These are phyloP conservation scores for Drosophila sulfurigaster DNA, from an alignment of 1,140 invertebrate genomes.

Conservation along the genomic window DNA sequence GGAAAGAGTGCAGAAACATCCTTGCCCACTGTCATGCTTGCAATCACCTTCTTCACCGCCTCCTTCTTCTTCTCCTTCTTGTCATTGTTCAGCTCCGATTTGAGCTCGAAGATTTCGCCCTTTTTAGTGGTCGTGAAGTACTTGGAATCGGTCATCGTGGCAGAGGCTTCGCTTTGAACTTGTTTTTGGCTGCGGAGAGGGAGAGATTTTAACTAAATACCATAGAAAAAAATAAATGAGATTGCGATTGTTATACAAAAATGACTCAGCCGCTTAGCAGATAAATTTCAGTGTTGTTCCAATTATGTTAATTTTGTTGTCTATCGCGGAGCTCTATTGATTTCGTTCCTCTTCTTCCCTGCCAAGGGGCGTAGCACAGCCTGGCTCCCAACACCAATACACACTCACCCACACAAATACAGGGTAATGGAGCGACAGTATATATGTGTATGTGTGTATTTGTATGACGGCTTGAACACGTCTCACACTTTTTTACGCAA, in stretches of 20 bases:
- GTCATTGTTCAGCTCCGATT: slow-evolving; percentile 99
- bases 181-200: neutral
- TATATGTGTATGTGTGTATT: slow-evolving; percentile 17
- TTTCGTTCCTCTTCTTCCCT: slow-evolving; percentile 29
- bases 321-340: slow-evolving; percentile 30
- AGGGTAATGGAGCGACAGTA: slow-evolving; percentile 10
- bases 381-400: slow-evolving; percentile 13
- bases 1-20: slow-evolving; percentile 98
- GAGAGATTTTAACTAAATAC: neutral
- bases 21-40: slow-evolving; percentile 99
- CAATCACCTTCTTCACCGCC: slow-evolving; percentile 99
- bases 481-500: slow-evolving; percentile 43
- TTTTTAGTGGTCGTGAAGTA: slow-evolving; percentile 99
- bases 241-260: neutral
- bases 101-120: slow-evolving; percentile 99
- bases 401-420: neutral
- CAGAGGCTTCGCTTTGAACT: slow-evolving; percentile 37
- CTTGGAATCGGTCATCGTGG: slow-evolving; percentile 98
- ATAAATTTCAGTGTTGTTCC: neutral
- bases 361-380: slow-evolving; percentile 40
- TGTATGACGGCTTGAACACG: slow-evolving; percentile 48
- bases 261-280: neutral
- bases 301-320: slow-evolving; percentile 3
- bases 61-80: slow-evolving; percentile 99
- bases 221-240: neutral